These are phyloP conservation scores for Sphenodon punctatus DNA, from an alignment of 2,797 vertebrate genomes.

Conservation along the genomic window DNA sequence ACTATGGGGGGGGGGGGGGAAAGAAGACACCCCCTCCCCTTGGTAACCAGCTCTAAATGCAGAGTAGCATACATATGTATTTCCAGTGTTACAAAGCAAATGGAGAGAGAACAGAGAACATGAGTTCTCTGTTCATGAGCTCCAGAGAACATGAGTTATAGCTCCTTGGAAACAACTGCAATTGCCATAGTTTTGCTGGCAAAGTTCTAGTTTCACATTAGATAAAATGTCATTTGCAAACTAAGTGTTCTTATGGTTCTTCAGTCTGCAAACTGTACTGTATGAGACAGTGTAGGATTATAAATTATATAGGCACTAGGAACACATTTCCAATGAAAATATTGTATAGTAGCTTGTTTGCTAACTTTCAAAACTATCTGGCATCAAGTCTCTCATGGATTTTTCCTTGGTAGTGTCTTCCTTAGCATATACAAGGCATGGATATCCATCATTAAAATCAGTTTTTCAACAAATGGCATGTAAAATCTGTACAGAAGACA, in stretches of 20 bases:
- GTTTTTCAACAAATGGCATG: neutral
- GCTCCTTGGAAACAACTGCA: neutral
- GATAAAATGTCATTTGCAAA: neutral
- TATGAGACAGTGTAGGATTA: neutral
- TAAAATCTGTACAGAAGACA: slow-evolving; percentile 10
- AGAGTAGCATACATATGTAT: no score
- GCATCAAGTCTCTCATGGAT: neutral
- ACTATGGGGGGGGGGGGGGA: no score
- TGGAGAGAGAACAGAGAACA: no score
- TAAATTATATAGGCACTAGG: neutral
- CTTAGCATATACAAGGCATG: neutral
- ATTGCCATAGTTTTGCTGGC: neutral
- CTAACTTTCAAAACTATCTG: neutral
- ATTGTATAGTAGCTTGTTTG: neutral
- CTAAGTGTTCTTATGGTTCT: neutral
- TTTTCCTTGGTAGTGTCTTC: neutral
- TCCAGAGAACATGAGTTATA: neutral
- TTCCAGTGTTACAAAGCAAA: no score
- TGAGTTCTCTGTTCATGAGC: no score
- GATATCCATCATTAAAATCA: neutral
- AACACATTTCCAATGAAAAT: neutral
- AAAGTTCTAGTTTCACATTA: neutral
- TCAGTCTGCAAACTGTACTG: neutral
- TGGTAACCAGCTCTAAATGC: no score
- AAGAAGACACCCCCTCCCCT: no score